Evolutionary conservation across 2,797 vertebrate species (phyloP), one percentile per base, ranked within the genome.

Genomic region (Zenarchopterus dispar): DNA sequence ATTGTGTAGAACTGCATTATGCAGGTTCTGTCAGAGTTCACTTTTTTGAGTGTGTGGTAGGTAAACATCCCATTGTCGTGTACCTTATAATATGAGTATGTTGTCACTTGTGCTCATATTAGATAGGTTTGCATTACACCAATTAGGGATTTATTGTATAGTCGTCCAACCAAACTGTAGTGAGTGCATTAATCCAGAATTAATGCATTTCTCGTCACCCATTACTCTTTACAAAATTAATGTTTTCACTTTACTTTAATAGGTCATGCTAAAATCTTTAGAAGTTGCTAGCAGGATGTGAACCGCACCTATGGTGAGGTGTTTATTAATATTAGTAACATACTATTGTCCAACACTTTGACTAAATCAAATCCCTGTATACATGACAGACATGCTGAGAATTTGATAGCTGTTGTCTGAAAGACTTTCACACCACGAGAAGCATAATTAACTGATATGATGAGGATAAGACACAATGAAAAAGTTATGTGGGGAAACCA

Each of bases 1-100:
- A 33, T 50, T 61, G 49, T 66, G 48, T 78, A 43, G 67, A 69
- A 55, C 55, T 58, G 54, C 19, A 6, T 62, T 73, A 42, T 69
- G 33, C 65, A 36, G 52, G 60, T 17, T 67, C 18, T 58, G 70
- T 74, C 36, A 64, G 26, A 63, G 44, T 43, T 21, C 23, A 45
- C 18, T 63, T 81, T 73, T 52, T 58, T 45, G n/a, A 70, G 21
- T 42, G 13, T 64, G 47, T 58, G 36, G 15, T 61, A 33, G 64
- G 70, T 59, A 23, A 67, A 49, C 45, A 28, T 39, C 31, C 26
- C 17, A 52, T 21, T 23, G 18, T 19, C 43, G 23, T 23, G 26
- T 24, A 7, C 8, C n/a, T 7, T 19, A 39, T 39, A 39, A 13
- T 16, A 41, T 54, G 5, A 15, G 4, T 15, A 54, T 43, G 5